These are phyloP conservation scores for Plectrocnemia conspersa DNA, from an alignment of 1,140 invertebrate genomes.

Conservation along the genomic window DNA sequence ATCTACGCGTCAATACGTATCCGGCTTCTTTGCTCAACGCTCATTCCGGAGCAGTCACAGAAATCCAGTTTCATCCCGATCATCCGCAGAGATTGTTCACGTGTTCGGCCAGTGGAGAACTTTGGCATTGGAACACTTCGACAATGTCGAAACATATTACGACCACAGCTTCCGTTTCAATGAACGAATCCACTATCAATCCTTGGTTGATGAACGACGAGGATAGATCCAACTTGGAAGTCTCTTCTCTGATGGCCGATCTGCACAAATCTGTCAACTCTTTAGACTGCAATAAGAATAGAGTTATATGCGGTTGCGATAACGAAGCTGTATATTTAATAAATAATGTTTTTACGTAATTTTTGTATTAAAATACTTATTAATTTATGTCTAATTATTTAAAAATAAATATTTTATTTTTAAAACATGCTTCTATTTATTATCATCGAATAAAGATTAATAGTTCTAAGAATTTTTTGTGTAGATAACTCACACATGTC, in stretches of 20 bases:
- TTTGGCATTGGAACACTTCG: slow-evolving; percentile 79
- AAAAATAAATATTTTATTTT: too few species aligned
- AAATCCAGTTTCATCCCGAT: slow-evolving; percentile 78
- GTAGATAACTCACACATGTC: too few species aligned
- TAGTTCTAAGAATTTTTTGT: too few species aligned
- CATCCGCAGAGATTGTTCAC: slow-evolving; percentile 79
- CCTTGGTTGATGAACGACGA: slow-evolving; percentile 62
- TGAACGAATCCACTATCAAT: slow-evolving; percentile 46
- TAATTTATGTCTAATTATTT: too few species aligned
- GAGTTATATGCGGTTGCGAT: slow-evolving; percentile 73
- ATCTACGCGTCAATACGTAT: slow-evolving; percentile 73
- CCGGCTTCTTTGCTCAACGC: slow-evolving; percentile 76
- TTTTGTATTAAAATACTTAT: too few species aligned
- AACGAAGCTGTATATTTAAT: slow-evolving; percentile 78
- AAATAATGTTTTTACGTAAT: slow-evolving; percentile 55
- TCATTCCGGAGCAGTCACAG: slow-evolving; percentile 69
- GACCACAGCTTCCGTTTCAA: slow-evolving; percentile 22
- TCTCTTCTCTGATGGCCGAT: slow-evolving; percentile 64
- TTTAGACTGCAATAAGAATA: slow-evolving; percentile 67
- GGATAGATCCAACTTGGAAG: slow-evolving; percentile 64
- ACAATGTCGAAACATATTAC: slow-evolving; percentile 43
- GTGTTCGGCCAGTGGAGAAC: slow-evolving; percentile 70
- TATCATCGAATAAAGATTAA: too few species aligned
- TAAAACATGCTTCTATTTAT: too few species aligned
- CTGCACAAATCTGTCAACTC: slow-evolving; percentile 74